phyloP scores from a whole-genome alignment of 2,797 vertebrate genomes.

The Sylvia borin region DNA sequence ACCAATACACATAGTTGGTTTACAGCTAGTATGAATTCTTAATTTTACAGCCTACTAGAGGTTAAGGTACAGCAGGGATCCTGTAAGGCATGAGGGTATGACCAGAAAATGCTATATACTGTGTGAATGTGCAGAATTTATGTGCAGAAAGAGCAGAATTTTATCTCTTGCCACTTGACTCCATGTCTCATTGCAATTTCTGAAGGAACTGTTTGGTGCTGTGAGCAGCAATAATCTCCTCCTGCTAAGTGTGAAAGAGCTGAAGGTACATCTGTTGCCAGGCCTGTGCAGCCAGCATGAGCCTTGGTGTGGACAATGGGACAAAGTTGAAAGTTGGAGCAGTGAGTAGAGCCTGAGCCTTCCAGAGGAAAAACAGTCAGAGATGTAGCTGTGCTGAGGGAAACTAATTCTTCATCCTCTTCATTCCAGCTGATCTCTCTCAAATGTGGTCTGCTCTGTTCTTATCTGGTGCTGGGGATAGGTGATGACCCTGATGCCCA shows the following conservation, averaged over 20 bases:
- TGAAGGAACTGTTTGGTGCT: not conserved
- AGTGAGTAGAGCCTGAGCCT: not conserved
- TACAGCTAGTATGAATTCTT: not conserved
- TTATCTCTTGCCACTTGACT: not conserved
- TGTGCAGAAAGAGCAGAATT: not conserved
- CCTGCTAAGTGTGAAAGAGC: not conserved
- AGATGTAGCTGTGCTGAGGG: not conserved
- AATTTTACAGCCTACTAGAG: not conserved
- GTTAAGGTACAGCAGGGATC: not conserved
- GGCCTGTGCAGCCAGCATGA: not conserved
- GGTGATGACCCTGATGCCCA: not conserved
- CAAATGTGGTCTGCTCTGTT: not conserved
- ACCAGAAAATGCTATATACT: not conserved
- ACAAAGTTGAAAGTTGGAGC: not conserved
- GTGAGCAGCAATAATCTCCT: not conserved
- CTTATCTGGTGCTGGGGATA: not conserved
- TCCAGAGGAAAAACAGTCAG: not conserved
- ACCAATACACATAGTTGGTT: not conserved
- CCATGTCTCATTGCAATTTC: rapidly evolving
- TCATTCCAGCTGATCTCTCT: not conserved
- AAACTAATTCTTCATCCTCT: not conserved
- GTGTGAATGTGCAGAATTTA: not conserved
- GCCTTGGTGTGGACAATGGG: not conserved
- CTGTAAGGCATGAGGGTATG: not conserved
- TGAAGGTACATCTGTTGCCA: not conserved